phyloP scores from a whole-genome alignment of 2,888 invertebrate genomes.

The Synanthedon myopaeformis region DNA sequence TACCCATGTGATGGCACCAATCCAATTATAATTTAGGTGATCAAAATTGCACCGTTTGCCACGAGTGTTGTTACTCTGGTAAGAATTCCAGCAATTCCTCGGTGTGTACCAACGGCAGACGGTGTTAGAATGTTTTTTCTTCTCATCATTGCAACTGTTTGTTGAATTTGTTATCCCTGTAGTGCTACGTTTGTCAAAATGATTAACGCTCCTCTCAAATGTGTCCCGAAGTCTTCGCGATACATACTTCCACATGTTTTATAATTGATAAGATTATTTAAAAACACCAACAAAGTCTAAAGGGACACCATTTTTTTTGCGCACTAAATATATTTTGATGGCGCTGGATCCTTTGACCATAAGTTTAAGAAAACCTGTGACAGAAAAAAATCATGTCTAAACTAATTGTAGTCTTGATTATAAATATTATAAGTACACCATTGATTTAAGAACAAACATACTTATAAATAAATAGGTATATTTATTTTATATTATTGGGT shows the following conservation, averaged over 20 bases:
- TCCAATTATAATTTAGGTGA: conserved; percentile 52
- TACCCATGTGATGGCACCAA: conserved; percentile 69
- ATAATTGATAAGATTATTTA: neutral
- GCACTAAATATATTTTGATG: too few relatives aligned
- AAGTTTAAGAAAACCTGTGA: too few relatives aligned
- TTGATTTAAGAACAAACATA: too few relatives aligned
- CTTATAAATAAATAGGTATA: too few relatives aligned
- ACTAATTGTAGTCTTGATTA: too few relatives aligned
- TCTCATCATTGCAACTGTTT: conserved; percentile 24
- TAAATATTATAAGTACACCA: too few relatives aligned
- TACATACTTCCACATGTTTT: conserved; percentile 69
- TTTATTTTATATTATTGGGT: too few relatives aligned
- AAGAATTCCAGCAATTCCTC: conserved; percentile 32
- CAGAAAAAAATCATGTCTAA: too few relatives aligned
- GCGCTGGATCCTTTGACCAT: too few relatives aligned
- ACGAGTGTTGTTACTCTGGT: conserved; percentile 34
- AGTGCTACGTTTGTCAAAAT: conserved; percentile 58
- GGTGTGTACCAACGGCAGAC: conserved; percentile 36
- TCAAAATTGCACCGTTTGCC: conserved; percentile 53
- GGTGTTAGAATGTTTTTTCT: conserved; percentile 26
- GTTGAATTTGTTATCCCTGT: conserved; percentile 40
- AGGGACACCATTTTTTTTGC: neutral
- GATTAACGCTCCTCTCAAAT: conserved; percentile 57
- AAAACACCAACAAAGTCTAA: neutral
- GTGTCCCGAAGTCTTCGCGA: conserved; percentile 61